A percentile compares a stretch with the other conserved stretches of the same genome.
phyloP scores from a whole-genome alignment of 2,888 invertebrate genomes.

The Empis livida region DNA sequence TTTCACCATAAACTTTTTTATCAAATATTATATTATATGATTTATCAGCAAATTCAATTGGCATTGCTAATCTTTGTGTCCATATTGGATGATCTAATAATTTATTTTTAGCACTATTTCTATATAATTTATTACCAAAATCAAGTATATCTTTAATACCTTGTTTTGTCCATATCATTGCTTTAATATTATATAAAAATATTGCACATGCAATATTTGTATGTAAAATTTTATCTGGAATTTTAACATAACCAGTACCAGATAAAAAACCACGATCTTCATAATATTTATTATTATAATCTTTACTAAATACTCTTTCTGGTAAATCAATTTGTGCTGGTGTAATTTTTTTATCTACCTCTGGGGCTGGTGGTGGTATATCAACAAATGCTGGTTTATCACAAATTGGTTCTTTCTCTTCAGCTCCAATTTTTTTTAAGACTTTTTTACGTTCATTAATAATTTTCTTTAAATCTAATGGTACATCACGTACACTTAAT shows the following conservation, averaged over 20 bases:
- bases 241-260: constrained; percentile 28
- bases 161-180: constrained; percentile 31
- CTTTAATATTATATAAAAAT: constrained; percentile 28
- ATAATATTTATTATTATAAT: constrained; percentile 18
- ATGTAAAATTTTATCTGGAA: constrained; percentile 26
- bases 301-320: constrained; percentile 10
- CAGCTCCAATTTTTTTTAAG: neutral
- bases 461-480: neutral
- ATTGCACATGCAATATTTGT: constrained; percentile 31
- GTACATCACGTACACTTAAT: neutral
- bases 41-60: constrained; percentile 8
- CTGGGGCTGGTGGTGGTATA: no score
- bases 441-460: neutral
- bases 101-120: constrained; percentile 11
- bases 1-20: constrained; percentile 26
- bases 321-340: neutral
- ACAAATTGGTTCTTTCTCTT: neutral
- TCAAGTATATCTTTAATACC: constrained; percentile 30
- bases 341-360: no score
- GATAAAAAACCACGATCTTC: constrained; percentile 27
- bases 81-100: constrained; percentile 4
- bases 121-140: constrained; percentile 28
- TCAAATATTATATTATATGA: constrained; percentile 12
- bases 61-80: neutral
- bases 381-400: neutral